Percentiles rank a stretch among this genome's conserved stretches.
phyloP scores from a whole-genome alignment of 2,797 vertebrate species.

The Macropus fuliginosus region DNA sequence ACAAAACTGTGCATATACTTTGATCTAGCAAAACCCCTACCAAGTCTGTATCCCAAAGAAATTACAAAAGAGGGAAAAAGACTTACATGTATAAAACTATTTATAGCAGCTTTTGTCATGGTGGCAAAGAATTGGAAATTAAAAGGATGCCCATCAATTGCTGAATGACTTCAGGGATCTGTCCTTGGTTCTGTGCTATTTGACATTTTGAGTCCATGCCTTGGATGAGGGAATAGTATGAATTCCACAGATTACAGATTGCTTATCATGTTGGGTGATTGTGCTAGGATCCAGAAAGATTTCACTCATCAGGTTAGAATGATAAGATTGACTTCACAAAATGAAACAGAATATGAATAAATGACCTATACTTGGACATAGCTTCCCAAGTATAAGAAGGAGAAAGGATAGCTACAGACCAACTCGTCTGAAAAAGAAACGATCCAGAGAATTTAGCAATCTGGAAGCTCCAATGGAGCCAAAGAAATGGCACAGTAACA shows the following conservation, averaged over 20 bases:
- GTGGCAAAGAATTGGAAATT: background rate
- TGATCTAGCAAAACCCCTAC: background rate
- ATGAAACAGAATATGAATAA: background rate
- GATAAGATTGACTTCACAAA: background rate
- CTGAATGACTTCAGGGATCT: background rate
- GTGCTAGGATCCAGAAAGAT: background rate
- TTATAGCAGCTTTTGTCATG: background rate
- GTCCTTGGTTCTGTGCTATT: background rate
- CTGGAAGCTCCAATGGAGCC: background rate
- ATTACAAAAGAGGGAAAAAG: background rate
- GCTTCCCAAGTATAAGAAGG: background rate
- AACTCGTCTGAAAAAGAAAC: background rate
- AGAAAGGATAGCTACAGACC: background rate
- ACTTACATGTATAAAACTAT: background rate
- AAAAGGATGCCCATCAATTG: background rate
- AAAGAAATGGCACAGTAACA: background rate
- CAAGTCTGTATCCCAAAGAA: background rate
- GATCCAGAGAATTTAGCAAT: background rate
- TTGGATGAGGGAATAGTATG: background rate
- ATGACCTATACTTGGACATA: background rate
- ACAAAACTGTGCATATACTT: background rate
- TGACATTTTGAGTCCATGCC: background rate
- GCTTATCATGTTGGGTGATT: background rate
- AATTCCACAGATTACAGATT: background rate
- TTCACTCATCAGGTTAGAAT: background rate